Percentiles rank a stretch among this genome's conserved stretches.
Evolutionary conservation across 2,113 vertebrate genomes (phyloP).

Genomic region (Eretmochelys imbricata): DNA sequence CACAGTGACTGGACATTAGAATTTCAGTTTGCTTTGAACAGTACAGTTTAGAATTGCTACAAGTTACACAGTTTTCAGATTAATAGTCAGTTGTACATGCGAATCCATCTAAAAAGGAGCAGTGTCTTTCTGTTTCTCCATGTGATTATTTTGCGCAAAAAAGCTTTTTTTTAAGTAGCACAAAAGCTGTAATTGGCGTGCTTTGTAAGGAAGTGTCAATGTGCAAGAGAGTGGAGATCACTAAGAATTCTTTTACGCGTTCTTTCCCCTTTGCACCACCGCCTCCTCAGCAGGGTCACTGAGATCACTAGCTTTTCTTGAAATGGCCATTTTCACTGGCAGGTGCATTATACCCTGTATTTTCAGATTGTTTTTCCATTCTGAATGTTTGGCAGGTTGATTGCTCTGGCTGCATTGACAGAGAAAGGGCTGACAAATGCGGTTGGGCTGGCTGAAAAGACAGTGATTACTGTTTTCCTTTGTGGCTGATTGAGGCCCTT

Average conservation of each 20-base stretch:
- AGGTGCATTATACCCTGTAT: constrained; percentile 99
- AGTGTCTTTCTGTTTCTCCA: constrained; percentile 83
- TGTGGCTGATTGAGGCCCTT: constrained; percentile 99
- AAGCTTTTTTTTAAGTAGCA: constrained; percentile 97
- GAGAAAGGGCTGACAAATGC: constrained; percentile 97
- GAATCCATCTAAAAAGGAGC: constrained; percentile 85
- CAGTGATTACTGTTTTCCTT: constrained; percentile 99
- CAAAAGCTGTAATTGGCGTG: constrained; percentile 99
- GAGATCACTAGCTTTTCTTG: constrained; percentile 99
- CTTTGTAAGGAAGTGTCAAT: constrained; percentile 99
- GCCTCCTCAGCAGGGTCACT: constrained; percentile 96
- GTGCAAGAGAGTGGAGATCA: constrained; percentile 96
- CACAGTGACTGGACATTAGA: constrained; percentile 76
- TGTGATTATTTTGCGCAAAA: constrained; percentile 89
- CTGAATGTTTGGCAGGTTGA: constrained; percentile 99
- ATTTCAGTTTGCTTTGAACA: constrained; percentile 77
- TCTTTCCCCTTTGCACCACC: constrained; percentile 88
- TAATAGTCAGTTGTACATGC: constrained; percentile 81
- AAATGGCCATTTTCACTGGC: constrained; percentile 99
- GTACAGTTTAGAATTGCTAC: constrained; percentile 66
- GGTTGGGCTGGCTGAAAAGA: constrained; percentile 97
- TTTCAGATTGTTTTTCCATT: constrained; percentile 99
- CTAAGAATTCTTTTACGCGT: constrained; percentile 98
- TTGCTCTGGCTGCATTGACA: constrained; percentile 98
- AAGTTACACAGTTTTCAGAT: constrained; percentile 83